These are phyloP conservation scores for Entomyzon cyanotis DNA, from an alignment of 2,113 vertebrate genomes.

Conservation along the genomic window DNA sequence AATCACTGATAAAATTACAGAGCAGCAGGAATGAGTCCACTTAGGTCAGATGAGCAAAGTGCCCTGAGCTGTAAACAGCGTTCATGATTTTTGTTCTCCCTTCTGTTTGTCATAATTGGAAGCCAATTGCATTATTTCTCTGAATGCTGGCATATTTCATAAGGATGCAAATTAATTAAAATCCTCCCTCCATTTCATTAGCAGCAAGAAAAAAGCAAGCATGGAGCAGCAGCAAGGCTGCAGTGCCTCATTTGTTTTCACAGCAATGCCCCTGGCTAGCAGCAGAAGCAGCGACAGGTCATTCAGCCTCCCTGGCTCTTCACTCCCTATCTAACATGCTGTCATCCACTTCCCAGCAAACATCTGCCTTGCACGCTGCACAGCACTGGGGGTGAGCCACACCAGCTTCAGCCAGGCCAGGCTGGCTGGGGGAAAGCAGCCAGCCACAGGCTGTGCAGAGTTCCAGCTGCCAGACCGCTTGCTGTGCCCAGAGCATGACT, in stretches of 20 bases:
- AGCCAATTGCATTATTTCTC: neutral
- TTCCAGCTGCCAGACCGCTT: neutral
- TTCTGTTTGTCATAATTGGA: neutral
- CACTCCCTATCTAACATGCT: neutral
- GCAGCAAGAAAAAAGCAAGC: neutral
- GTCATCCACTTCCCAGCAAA: neutral
- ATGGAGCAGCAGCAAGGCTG: neutral
- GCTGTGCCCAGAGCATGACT: neutral
- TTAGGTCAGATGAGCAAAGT: neutral
- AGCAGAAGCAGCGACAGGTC: neutral
- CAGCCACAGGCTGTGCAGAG: neutral
- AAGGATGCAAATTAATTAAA: neutral
- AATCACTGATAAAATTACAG: neutral
- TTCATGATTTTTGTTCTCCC: neutral
- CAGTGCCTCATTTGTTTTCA: neutral
- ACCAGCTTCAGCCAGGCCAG: neutral
- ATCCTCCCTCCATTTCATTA: neutral
- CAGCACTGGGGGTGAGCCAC: neutral
- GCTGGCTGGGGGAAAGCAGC: neutral
- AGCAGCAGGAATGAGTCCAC: neutral
- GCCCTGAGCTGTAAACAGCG: neutral
- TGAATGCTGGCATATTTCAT: neutral
- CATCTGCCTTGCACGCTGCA: neutral
- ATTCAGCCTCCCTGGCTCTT: neutral
- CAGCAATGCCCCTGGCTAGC: neutral